Evolutionary conservation across 1,140 invertebrate genomes (phyloP).

Genomic region (Drosophila lacertosa): DNA sequence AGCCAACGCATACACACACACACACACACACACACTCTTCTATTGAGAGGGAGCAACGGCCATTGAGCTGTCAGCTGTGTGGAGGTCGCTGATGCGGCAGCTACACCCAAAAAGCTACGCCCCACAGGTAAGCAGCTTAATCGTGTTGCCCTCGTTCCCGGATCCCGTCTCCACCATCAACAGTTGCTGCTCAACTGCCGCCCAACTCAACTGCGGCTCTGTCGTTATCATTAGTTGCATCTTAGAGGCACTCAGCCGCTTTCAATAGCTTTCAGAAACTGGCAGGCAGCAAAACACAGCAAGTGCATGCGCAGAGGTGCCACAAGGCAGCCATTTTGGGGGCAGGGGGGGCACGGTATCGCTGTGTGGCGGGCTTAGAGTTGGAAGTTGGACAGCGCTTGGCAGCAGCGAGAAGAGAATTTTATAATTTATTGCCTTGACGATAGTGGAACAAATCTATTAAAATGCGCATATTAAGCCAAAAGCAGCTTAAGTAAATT

Average conservation of each 20-base stretch:
- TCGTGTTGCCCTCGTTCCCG: slow-evolving; percentile 44
- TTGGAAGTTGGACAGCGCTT: slow-evolving; percentile 11
- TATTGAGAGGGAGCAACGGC: slow-evolving; percentile 35
- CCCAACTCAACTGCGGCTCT: slow-evolving; percentile 28
- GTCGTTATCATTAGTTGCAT: slow-evolving; percentile 82
- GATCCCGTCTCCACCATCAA: neutral
- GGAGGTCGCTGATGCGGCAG: slow-evolving; percentile 77
- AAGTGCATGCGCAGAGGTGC: slow-evolving; percentile 20
- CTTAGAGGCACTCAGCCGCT: slow-evolving; percentile 79
- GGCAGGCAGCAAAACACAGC: slow-evolving; percentile 12
- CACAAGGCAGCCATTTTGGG: neutral
- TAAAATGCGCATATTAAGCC: slow-evolving; percentile 83
- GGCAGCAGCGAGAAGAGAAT: slow-evolving; percentile 48
- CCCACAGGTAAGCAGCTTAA: slow-evolving; percentile 80
- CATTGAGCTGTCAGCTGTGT: slow-evolving; percentile 75
- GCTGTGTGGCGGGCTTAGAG: neutral
- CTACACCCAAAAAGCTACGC: slow-evolving; percentile 78
- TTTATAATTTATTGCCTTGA: slow-evolving; percentile 83
- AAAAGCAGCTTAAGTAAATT: slow-evolving; percentile 82
- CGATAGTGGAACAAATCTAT: slow-evolving; percentile 83
- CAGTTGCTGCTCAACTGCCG: slow-evolving; percentile 22
- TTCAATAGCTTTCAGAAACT: slow-evolving; percentile 71
- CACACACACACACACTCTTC: slow-evolving; percentile 7
- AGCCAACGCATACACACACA: slow-evolving; percentile 27
- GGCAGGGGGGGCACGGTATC: neutral